These are phyloP conservation scores for Proisotoma minuta DNA, from an alignment of 2,888 invertebrate genomes.

Conservation along the genomic window DNA sequence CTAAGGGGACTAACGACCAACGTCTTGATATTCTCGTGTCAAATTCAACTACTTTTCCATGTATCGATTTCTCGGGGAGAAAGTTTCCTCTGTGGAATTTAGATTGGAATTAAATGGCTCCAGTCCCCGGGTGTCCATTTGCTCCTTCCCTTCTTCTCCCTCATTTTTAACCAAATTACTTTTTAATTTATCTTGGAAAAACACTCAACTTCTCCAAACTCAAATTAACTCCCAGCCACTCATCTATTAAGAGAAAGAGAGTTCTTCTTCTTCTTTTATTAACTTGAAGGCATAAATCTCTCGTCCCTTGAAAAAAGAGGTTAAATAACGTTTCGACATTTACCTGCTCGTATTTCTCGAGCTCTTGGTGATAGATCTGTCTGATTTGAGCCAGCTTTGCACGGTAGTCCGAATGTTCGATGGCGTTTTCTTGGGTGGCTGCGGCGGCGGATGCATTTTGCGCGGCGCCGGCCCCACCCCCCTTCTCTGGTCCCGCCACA, in stretches of 20 bases:
- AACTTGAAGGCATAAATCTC: no score
- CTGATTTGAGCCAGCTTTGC: constrained; percentile 97
- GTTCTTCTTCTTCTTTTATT: not conserved
- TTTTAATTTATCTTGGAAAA: constrained; percentile 5
- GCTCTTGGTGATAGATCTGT: constrained; percentile 97
- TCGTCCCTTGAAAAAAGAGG: no score
- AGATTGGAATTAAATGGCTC: constrained; percentile 4
- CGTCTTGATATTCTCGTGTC: no score
- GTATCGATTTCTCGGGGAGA: no score
- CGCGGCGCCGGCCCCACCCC: constrained; percentile 79
- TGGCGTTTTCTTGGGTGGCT: constrained; percentile 72
- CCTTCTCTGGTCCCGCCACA: constrained; percentile 92
- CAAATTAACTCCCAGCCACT: not conserved
- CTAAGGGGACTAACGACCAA: no score
- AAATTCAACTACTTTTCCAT: no score
- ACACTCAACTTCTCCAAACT: not conserved
- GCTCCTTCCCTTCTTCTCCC: not conserved
- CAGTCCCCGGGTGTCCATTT: not conserved
- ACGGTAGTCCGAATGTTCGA: constrained; percentile 98
- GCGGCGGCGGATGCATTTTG: constrained; percentile 69
- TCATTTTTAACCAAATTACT: constrained; percentile 3
- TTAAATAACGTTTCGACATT: constrained; percentile 32
- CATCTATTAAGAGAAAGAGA: not conserved
- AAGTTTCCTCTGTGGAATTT: no score
- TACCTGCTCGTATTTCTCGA: constrained; percentile 97